These are phyloP conservation scores for Myotis myotis DNA, from an alignment of 2,797 vertebrate species.

Conservation along the genomic window DNA sequence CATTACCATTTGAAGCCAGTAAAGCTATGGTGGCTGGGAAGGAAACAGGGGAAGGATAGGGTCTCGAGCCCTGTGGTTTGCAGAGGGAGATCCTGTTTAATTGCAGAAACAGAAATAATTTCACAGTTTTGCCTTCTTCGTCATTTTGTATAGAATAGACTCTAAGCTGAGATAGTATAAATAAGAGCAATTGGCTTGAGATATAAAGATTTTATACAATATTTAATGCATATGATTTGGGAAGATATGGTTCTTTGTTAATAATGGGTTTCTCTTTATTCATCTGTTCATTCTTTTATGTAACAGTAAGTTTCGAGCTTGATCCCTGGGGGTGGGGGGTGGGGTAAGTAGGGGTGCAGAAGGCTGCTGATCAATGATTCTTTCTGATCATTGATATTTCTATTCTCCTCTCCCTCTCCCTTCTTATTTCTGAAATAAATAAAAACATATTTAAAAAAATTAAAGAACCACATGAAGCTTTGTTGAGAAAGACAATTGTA, in stretches of 20 bases:
- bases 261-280: neutral
- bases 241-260: neutral
- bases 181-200: neutral
- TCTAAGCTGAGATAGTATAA: neutral
- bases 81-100: neutral
- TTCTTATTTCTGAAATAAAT: too few relatives aligned
- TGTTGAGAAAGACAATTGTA: neutral
- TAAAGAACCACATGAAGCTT: neutral
- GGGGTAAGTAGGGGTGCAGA: too few relatives aligned
- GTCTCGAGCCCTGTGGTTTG: constrained; percentile 4
- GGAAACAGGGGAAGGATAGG: neutral
- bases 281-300: neutral
- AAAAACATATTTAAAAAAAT: too few relatives aligned
- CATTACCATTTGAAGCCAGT: constrained; percentile 60
- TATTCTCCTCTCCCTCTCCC: too few relatives aligned
- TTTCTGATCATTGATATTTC: too few relatives aligned
- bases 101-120: neutral
- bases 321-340: too few relatives aligned
- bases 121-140: neutral
- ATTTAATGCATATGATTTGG: neutral
- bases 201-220: neutral
- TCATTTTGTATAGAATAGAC: neutral
- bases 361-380: too few relatives aligned
- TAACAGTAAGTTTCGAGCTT: neutral
- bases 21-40: neutral